Evolutionary conservation across 2,797 vertebrate genomes (phyloP), one percentile per base, ranked within the genome.

Genomic region (Syngnathus rostellatus): DNA sequence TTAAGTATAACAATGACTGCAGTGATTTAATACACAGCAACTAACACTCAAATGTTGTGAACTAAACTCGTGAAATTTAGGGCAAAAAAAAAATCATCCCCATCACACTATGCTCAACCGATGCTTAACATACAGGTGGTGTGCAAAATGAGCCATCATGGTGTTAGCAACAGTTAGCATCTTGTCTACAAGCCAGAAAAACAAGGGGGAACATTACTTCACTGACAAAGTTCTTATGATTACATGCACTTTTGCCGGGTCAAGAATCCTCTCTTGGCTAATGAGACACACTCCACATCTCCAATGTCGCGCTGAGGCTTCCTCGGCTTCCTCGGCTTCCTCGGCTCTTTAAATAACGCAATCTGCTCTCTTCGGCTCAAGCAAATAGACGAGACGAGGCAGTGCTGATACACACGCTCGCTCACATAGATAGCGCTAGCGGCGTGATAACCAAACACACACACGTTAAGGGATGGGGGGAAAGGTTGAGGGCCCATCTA

Each of bases 181-280:
- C 8, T 73, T 67, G 16, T 4, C 40, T 50, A 70, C n/a, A 3
- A 19, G 17, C 19, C 38, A 54, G 19, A 64, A 72, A 19, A 25
- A 58, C 64, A 67, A 3, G 40, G 4, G 8, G 46, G 14, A 54
- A 73, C 65, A 72, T 73, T 70, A 78, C 55, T 62, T 62, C 23
- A 17, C 41, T 17, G 60, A 43, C 1, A 7, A 45, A 45, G 63
- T 69, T 80, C 78, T 76, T 81, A 81, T 85, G 66, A 85, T 85
- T 68, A 80, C 83, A 82, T 78, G 78, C 73, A 77, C 80, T 84
- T 83, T 63, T 76, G 68, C 67, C 74, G 64, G 74, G 73, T 78
- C 69, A 74, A 83, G 77, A 82, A 76, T 77, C 75, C 73, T 76
- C 77, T 78, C 64, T 50, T 43, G 71, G 71, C 69, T 86, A 82